These are phyloP conservation scores for Diceros bicornis DNA, from an alignment of 2,797 vertebrate genomes.

Conservation along the genomic window DNA sequence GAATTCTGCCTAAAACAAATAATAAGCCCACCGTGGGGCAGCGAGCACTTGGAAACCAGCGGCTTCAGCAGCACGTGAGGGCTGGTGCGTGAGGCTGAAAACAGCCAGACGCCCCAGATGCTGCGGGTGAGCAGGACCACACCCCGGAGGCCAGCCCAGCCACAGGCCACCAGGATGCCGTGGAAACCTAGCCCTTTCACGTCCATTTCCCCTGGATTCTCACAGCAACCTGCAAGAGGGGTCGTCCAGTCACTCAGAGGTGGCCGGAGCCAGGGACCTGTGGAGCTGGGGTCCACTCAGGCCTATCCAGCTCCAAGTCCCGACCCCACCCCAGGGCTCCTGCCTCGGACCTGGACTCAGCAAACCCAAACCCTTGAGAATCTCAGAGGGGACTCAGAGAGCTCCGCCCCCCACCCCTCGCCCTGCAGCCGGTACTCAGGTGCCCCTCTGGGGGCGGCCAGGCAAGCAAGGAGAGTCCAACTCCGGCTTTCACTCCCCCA, in stretches of 20 bases:
- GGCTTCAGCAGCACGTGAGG: background rate
- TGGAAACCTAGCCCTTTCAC: background rate
- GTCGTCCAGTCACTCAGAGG: background rate
- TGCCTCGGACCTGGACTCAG: background rate
- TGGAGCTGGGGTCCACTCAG: background rate
- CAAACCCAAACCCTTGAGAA: background rate
- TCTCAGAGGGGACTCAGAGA: background rate
- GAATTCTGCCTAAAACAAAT: background rate
- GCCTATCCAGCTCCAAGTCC: background rate
- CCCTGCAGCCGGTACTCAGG: background rate
- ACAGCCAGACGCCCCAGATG: too few relatives aligned
- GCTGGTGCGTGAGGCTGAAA: background rate
- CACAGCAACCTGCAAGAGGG: background rate
- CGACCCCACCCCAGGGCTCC: background rate
- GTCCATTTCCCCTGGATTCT: background rate
- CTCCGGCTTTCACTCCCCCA: background rate
- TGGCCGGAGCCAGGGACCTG: too few relatives aligned
- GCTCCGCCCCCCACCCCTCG: background rate
- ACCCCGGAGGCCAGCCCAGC: background rate
- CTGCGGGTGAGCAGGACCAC: background rate
- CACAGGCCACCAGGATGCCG: background rate
- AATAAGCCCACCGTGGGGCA: background rate
- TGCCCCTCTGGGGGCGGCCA: background rate
- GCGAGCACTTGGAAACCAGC: background rate
- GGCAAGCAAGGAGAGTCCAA: background rate